Base-by-base conservation (phyloP, 2,797 vertebrate species). In the Delichon dasypus region DNA sequence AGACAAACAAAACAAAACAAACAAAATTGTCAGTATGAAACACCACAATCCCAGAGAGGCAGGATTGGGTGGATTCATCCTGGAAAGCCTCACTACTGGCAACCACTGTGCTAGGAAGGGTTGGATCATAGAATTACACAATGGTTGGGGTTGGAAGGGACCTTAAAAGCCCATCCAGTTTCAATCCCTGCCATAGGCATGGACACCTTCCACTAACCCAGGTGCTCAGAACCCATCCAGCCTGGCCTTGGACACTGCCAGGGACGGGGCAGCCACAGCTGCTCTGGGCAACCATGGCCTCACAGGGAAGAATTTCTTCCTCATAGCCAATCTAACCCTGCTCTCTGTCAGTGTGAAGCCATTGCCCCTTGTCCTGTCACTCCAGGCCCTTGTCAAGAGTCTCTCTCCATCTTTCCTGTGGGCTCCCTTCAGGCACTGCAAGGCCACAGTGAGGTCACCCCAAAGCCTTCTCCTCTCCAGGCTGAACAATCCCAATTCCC, bases 301-400 rank as follows among this genome's bases (percentile, higher is more conserved):
- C 34, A 16, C 5, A 32, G 40, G 21, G 30, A 42, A 74, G 0
- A 34, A 53, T 23, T 81, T 22, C 26, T 11, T 8, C 34, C 30
- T 1, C 2, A 48, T 32, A 55, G 10, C 64, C 19, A 2, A 29
- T 5, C 16, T 25, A 76, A 62, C 0, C 9, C 42, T 7, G 0
- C 5, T 50, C 21, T 48, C 13, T 36, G 48, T 23, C 48, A 62
- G 2, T 36, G 1, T 42, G 70, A 4, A 17, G 16, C 40, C 22
- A 36, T 23, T 42, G 0, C 13, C n/a, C 7, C 50, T 16, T 14
- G 15, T 19, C 17, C 62, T 54, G 48, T 36, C 34, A 42, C 85
- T 47, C 25, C 54, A 67, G 45, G 17, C 29, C 47, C 54, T 34
- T 22, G 25, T 3, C 2, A 36, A 68, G 21, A 54, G 25, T 54